Conservation (phyloP, 2,888 invertebrate genomes). For the Idaea aversata region DNA sequence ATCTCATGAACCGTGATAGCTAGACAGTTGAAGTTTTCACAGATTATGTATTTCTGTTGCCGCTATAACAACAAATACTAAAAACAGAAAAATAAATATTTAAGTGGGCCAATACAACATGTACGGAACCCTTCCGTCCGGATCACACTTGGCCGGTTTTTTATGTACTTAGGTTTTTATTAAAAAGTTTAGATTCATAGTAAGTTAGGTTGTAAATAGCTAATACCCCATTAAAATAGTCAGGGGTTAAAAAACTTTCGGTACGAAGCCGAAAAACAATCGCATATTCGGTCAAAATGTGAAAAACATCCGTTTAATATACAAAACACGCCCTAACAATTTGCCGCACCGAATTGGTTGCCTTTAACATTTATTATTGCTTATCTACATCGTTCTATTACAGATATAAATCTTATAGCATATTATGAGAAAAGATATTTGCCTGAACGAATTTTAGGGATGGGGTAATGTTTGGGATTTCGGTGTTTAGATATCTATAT, state of each 20-base stretch:
- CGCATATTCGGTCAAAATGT: not conserved
- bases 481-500: constrained; percentile 4
- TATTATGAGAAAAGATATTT: constrained; percentile 53
- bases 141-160: no score
- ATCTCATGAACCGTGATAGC: no score
- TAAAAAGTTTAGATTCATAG: no score
- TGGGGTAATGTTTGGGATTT: constrained; percentile 14
- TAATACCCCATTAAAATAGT: not conserved
- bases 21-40: no score
- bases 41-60: no score
- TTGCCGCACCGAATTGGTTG: constrained; percentile 35
- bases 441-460: constrained; percentile 16
- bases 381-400: constrained; percentile 43
- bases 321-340: constrained; percentile 26
- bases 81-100: no score
- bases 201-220: no score
- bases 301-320: not conserved
- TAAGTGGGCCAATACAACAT: no score
- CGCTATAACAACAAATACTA: no score
- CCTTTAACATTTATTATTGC: constrained; percentile 56
- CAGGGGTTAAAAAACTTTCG: not conserved
- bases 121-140: no score
- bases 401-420: constrained; percentile 50
- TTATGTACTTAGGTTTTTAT: no score
- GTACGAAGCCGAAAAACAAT: not conserved